Evolutionary conservation across 2,113 vertebrate species (phyloP).

Genomic region (Cyprinodon variegatus): DNA sequence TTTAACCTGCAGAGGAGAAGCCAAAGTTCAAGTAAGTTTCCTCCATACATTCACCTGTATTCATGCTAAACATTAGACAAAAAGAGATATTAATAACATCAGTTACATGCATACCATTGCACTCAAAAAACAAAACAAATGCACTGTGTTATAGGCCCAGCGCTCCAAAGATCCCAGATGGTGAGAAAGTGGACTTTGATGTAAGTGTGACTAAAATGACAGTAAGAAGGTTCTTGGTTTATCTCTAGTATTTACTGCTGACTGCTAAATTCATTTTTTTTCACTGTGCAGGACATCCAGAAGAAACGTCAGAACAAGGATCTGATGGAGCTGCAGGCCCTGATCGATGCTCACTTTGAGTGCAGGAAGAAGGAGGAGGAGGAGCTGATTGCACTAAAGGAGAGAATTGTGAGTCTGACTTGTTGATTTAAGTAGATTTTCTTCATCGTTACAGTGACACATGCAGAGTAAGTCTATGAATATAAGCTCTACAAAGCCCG

Average conservation of each 20-base stretch:
- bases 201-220: slow-evolving; percentile 79
- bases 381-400: slow-evolving; percentile 93
- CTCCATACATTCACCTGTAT: slow-evolving; percentile 1
- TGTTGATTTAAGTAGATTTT: background rate
- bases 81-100: background rate
- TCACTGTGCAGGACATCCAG: slow-evolving; percentile 89
- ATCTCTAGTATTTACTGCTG: background rate
- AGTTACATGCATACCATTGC: background rate
- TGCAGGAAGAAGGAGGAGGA: slow-evolving; percentile 96
- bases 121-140: background rate
- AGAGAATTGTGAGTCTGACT: slow-evolving; percentile 89
- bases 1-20: slow-evolving; percentile 86
- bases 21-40: slow-evolving; percentile 92
- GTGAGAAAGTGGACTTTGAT: slow-evolving; percentile 99
- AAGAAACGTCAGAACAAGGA: slow-evolving; percentile 99
- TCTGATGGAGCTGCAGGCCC: slow-evolving; percentile 91
- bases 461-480: no score
- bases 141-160: slow-evolving; percentile 77
- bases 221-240: background rate
- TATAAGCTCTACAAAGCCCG: no score
- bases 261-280: background rate
- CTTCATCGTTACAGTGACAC: no score
- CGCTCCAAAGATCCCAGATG: slow-evolving; percentile 96
- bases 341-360: slow-evolving; percentile 97
- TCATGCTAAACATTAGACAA: background rate